Evolutionary conservation across 2,113 vertebrate genomes (phyloP).

Genomic region (Archocentrus centrarchus): DNA sequence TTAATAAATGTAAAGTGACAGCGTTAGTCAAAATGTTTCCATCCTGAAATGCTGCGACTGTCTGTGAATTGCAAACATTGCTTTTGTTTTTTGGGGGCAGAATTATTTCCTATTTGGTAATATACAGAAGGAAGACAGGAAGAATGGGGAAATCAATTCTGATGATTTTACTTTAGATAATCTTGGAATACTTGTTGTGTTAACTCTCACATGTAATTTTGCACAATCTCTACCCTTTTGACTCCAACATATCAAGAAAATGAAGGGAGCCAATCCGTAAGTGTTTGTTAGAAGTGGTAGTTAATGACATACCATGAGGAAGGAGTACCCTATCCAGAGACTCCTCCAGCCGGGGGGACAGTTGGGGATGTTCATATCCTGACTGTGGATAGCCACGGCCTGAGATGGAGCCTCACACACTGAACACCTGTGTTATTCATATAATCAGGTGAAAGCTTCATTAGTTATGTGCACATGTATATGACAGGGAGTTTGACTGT

Average conservation of each 20-base stretch:
- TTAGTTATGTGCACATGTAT: neutral
- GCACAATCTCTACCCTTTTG: too few species aligned
- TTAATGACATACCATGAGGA: constrained; percentile 89
- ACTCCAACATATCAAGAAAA: too few species aligned
- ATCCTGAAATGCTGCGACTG: too few species aligned
- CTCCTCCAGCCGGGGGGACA: constrained; percentile 94
- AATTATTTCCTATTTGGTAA: neutral
- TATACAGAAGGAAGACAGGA: neutral
- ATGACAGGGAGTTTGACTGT: neutral
- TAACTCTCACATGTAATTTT: too few species aligned
- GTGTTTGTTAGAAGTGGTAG: neutral
- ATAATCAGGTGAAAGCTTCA: neutral
- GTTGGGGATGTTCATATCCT: constrained; percentile 90
- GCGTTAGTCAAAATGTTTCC: too few species aligned
- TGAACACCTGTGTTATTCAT: constrained; percentile 78
- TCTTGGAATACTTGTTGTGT: too few species aligned
- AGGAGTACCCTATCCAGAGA: constrained; percentile 98
- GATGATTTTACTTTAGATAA: too few species aligned
- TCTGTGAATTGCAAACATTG: too few species aligned
- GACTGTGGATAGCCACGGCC: constrained; percentile 93
- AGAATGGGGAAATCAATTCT: neutral
- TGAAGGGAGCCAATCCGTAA: too few species aligned
- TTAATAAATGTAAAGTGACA: too few species aligned
- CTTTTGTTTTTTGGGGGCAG: too few species aligned
- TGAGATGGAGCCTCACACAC: constrained; percentile 94